Evolutionary conservation across 2,113 vertebrate species (phyloP).

Genomic region (Prolemur simus): DNA sequence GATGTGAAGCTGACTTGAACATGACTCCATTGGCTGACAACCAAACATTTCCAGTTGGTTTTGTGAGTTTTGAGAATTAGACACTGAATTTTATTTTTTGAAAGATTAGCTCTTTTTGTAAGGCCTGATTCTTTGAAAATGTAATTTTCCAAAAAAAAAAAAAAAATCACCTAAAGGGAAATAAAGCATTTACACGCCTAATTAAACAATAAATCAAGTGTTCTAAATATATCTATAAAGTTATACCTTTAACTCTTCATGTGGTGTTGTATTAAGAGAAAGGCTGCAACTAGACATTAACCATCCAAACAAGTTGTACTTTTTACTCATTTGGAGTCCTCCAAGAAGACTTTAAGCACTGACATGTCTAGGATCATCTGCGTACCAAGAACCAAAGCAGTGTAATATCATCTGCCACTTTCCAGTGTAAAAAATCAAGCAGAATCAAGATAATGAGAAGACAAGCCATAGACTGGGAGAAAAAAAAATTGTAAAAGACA

Average conservation of each 20-base stretch:
- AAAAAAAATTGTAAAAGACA: background rate
- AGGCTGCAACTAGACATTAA: background rate
- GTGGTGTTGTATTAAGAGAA: background rate
- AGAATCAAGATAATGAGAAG: background rate
- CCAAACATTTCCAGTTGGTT: slow-evolving; percentile 68
- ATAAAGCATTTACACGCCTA: no score
- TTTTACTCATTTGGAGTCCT: background rate
- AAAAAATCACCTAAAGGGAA: no score
- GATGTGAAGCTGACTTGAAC: slow-evolving; percentile 63
- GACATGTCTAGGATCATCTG: background rate
- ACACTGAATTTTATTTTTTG: slow-evolving; percentile 76
- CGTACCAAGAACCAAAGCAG: background rate
- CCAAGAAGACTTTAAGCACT: background rate
- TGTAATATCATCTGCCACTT: background rate
- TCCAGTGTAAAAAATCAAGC: background rate
- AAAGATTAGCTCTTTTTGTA: slow-evolving; percentile 77
- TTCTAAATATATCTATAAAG: background rate
- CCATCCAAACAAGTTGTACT: background rate
- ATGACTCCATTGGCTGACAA: slow-evolving; percentile 59
- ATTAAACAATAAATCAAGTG: background rate
- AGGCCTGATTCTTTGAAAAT: slow-evolving; percentile 70
- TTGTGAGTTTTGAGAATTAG: slow-evolving; percentile 72
- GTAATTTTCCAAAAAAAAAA: no score
- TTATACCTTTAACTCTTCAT: background rate
- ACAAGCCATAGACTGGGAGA: background rate